Conservation (phyloP, 2,113 vertebrate genomes). For the Empidonax alnorum region DNA sequence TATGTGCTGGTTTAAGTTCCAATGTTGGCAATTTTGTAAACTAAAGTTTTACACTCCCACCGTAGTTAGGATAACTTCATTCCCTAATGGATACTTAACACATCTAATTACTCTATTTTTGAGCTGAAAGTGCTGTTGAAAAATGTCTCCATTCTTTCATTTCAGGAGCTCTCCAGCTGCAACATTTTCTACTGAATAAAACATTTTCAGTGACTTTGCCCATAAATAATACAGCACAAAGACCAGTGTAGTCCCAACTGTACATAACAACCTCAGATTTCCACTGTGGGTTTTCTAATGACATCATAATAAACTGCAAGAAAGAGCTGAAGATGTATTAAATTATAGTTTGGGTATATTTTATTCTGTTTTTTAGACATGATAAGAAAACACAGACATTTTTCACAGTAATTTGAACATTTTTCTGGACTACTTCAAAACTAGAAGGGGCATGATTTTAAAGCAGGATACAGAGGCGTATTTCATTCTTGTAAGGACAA, state of each 20-base stretch:
- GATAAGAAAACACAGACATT: neutral
- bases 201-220: conserved; percentile 41
- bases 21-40: conserved; percentile 62
- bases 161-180: conserved; percentile 54
- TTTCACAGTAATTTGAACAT: neutral
- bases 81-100: conserved; percentile 60
- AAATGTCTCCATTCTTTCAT: conserved; percentile 52
- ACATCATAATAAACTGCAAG: conserved; percentile 31
- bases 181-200: conserved; percentile 62
- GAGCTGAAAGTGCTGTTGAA: conserved; percentile 47
- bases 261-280: conserved; percentile 25
- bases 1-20: conserved; percentile 22
- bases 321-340: neutral
- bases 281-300: conserved; percentile 18
- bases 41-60: conserved; percentile 28
- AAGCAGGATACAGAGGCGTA: neutral
- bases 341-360: neutral
- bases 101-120: conserved; percentile 64
- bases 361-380: neutral
- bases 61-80: conserved; percentile 54
- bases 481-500: neutral
- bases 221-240: conserved; percentile 41
- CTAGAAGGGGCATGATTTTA: neutral
- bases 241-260: neutral
- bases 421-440: conserved; percentile 6